Evolutionary conservation across 2,113 vertebrate genomes (phyloP), one percentile per base, ranked within the genome.

Genomic region (Alectura lathami): DNA sequence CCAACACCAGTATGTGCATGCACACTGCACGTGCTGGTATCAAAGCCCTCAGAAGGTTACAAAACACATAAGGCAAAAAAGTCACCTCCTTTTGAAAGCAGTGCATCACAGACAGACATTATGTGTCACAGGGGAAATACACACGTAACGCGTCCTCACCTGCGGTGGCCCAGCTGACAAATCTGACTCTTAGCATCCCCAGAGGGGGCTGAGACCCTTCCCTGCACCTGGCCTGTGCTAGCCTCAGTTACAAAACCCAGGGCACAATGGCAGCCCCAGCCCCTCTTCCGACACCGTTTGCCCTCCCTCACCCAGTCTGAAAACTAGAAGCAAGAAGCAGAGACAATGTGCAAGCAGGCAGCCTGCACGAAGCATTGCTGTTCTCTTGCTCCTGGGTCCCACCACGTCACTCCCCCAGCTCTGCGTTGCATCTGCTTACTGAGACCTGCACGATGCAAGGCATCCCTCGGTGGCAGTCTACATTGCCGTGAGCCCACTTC

Each of bases 21-120:
- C n/a, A 38, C 24, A 3, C 27, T 32, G 56, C 45, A 30, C n/a
- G 26, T 0, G 0, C 27, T 32, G n/a, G 11, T 27, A 36, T 22
- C 50, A 83, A 18, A 5, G 2, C 24, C 48, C 29, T 38, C 38
- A 77, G 67, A 48, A n/a, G 57, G 48, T 48, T 66, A 80, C 24
- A 77, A 86, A 81, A 67, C 3, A 42, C 38, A 21, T 17, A 43
- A 9, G 23, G 11, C 20, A 76, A 20, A 76, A 20, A 74, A 77
- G n/a, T 36, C 12, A 24, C 6, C 9, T 68, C 17, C 26, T 81
- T n/a, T 66, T 53, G 48, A n/a, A 89, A 94, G 66, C 5, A 15
- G 13, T 18, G 45, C 64, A 81, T 32, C 42, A 43, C 0, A 0
- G 64, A 57, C 7, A 12, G 2, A 7, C 20, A 16, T 0, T 0